phyloP scores from a whole-genome alignment of 2,797 vertebrate species.

The Tragelaphus eurycerus region DNA sequence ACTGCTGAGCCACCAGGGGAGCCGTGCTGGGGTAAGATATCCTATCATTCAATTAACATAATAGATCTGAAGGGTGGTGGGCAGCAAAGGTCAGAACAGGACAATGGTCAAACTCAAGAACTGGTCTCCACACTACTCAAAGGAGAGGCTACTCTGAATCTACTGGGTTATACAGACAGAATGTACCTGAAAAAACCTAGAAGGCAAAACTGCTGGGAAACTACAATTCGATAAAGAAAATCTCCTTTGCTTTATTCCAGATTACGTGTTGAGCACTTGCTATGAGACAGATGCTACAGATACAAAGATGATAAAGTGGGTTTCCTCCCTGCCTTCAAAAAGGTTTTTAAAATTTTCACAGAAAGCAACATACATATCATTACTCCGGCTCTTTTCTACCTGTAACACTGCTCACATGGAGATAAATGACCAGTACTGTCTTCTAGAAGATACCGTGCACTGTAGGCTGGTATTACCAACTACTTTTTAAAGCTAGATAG shows the following conservation, averaged over 20 bases:
- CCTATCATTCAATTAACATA: neutral
- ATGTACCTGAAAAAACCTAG: neutral
- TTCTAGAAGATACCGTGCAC: neutral
- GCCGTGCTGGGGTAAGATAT: neutral
- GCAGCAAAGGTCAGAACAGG: neutral
- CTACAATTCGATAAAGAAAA: neutral
- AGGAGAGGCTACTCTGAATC: neutral
- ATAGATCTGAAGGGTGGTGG: neutral
- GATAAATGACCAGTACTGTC: neutral
- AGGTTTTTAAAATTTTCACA: neutral
- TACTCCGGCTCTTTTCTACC: neutral
- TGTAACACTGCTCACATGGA: neutral
- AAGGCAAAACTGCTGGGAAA: neutral
- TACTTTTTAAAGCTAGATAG: conserved; percentile 17
- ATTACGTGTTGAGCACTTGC: neutral
- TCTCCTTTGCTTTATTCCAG: neutral
- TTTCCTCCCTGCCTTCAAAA: neutral
- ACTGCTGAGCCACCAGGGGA: neutral
- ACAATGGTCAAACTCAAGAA: conserved; percentile 30
- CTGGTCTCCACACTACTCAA: neutral
- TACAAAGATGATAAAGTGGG: neutral
- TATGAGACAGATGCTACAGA: neutral
- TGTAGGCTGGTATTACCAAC: neutral
- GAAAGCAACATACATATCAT: neutral
- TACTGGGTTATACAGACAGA: neutral